These are phyloP conservation scores for Hippocampus abdominalis DNA, from an alignment of 2,113 vertebrate genomes.

Conservation along the genomic window DNA sequence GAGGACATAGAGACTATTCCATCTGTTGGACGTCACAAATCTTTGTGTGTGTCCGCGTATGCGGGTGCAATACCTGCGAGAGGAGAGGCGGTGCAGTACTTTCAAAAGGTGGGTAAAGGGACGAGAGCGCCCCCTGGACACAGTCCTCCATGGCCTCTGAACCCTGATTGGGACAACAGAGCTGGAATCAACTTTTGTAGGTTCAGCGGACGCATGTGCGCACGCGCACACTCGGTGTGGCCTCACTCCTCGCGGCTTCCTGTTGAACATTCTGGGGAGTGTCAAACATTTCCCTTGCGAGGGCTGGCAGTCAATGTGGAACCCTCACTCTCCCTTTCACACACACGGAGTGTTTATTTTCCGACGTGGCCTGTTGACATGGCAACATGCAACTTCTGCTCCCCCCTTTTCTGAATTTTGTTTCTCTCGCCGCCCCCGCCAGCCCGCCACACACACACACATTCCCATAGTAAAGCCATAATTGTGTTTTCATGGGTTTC, in stretches of 20 bases:
- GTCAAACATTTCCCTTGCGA: constrained; percentile 59
- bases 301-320: constrained; percentile 22
- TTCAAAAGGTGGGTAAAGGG: constrained; percentile 89
- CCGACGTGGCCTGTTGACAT: constrained; percentile 46
- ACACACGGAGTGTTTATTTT: constrained; percentile 63
- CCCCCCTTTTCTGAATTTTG: constrained; percentile 16
- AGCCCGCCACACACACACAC: no score
- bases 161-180: constrained; percentile 65
- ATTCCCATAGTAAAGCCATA: neutral
- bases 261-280: constrained; percentile 60
- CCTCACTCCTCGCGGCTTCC: constrained; percentile 56
- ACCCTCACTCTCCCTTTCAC: constrained; percentile 16
- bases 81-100: constrained; percentile 87
- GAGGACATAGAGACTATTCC: neutral
- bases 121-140: constrained; percentile 87
- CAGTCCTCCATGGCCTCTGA: constrained; percentile 91
- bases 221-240: constrained; percentile 21
- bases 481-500: constrained; percentile 16
- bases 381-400: constrained; percentile 48
- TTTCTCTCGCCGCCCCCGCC: constrained; percentile 4
- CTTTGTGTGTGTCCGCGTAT: neutral
- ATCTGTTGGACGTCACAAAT: neutral
- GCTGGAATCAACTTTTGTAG: constrained; percentile 24
- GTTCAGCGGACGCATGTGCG: constrained; percentile 24
- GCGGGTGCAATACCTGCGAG: constrained; percentile 72